Percentiles rank a stretch among this genome's conserved stretches.
Conservation (phyloP, 2,113 vertebrate genomes). For the Actenoides hombroni region DNA sequence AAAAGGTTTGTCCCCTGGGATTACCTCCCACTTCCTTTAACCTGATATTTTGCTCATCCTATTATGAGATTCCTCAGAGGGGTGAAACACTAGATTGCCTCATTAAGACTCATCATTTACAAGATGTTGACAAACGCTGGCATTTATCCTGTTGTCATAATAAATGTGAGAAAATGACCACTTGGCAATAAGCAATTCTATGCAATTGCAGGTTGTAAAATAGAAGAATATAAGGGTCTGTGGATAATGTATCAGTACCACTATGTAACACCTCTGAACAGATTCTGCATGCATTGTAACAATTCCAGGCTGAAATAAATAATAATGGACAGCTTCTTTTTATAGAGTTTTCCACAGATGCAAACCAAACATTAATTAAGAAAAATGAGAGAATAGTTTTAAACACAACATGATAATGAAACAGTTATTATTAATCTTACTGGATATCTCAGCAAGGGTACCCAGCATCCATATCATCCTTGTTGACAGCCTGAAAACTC, state of each 20-base stretch:
- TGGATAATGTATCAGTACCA: constrained; percentile 10
- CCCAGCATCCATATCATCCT: background rate
- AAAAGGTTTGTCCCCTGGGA: constrained; percentile 68
- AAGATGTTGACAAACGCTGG: constrained; percentile 83
- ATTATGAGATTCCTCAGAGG: constrained; percentile 77
- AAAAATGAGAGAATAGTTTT: background rate
- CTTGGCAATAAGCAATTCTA: constrained; percentile 74
- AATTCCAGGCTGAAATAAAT: constrained; percentile 38
- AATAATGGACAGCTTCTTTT: background rate
- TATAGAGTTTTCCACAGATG: background rate
- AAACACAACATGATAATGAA: background rate
- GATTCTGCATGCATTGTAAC: constrained; percentile 2
- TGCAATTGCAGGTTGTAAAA: constrained; percentile 54
- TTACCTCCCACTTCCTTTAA: constrained; percentile 74
- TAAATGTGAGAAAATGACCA: constrained; percentile 83
- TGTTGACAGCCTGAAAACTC: background rate
- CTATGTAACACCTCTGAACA: background rate
- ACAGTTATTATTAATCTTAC: background rate
- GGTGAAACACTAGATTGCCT: constrained; percentile 79
- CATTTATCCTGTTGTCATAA: constrained; percentile 83
- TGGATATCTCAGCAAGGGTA: background rate
- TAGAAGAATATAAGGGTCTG: constrained; percentile 6
- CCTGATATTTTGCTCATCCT: constrained; percentile 80
- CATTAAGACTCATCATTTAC: constrained; percentile 85
- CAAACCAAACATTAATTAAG: constrained; percentile 16